Conservation (phyloP, 2,888 invertebrate genomes). For the Callimorpha dominula region DNA sequence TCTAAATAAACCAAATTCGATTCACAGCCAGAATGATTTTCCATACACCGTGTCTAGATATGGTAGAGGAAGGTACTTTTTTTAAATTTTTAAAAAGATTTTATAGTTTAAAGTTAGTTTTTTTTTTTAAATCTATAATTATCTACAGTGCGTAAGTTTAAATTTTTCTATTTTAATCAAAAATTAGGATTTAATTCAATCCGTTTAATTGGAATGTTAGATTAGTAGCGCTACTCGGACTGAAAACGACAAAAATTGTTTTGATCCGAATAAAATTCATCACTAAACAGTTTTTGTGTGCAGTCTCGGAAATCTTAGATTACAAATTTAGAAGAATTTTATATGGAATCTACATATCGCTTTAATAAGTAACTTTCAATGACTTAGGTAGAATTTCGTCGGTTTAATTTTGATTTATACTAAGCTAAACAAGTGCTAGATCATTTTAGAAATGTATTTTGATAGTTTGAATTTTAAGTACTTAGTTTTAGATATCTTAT, state of each 20-base stretch:
- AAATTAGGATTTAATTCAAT: conserved; percentile 74
- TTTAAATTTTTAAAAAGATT: conserved; percentile 66
- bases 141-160: conserved; percentile 85
- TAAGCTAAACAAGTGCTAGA: conserved; percentile 80
- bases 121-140: conserved; percentile 78
- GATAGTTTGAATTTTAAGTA: conserved; percentile 42
- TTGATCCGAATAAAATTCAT: conserved; percentile 48
- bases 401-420: conserved; percentile 79
- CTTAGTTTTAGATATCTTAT: conserved; percentile 39
- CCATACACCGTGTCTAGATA: conserved; percentile 82
- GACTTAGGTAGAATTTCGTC: conserved; percentile 72
- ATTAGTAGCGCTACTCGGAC: conserved; percentile 75
- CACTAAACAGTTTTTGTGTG: conserved; percentile 42
- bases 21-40: conserved; percentile 87
- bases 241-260: conserved; percentile 56
- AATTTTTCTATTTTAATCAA: conserved; percentile 79
- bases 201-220: conserved; percentile 79
- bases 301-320: conserved; percentile 76
- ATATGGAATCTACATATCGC: conserved; percentile 80
- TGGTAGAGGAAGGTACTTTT: conserved; percentile 77
- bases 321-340: conserved; percentile 82
- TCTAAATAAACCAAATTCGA: conserved; percentile 77
- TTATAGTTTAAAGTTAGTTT: conserved; percentile 72
- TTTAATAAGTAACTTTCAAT: conserved; percentile 73
- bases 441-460: conserved; percentile 62